Evolutionary conservation across 2,113 vertebrate genomes (phyloP).

Genomic region (Uropsilus gracilis): DNA sequence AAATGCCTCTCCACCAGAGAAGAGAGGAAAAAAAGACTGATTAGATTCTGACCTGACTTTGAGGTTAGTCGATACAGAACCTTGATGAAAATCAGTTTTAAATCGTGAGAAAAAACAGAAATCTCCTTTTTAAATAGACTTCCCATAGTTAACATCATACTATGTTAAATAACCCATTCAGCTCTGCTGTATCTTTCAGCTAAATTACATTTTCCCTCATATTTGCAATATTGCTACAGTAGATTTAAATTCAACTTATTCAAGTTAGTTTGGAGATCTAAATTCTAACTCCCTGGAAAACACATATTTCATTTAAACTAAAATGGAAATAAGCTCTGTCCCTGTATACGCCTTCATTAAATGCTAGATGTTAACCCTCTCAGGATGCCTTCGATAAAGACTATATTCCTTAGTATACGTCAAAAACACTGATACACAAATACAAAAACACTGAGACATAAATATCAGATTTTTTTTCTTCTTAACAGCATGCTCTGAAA

Average conservation of each 20-base stretch:
- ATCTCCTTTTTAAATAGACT: neutral
- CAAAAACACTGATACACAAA: neutral
- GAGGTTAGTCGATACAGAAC: neutral
- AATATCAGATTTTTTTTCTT: neutral
- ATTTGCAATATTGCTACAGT: neutral
- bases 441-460: neutral
- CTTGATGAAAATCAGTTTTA: neutral
- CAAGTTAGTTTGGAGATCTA: neutral
- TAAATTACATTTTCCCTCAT: neutral
- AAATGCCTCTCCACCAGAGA: neutral
- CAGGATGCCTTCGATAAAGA: neutral
- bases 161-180: neutral
- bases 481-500: neutral
- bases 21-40: neutral
- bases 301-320: neutral
- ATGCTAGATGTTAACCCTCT: fast-evolving
- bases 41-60: neutral
- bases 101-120: neutral
- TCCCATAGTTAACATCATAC: neutral
- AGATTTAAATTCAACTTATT: neutral
- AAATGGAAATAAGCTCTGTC: neutral
- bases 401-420: neutral
- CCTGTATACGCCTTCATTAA: neutral
- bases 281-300: neutral
- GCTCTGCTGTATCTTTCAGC: neutral